Base-by-base conservation (phyloP, 2,113 vertebrate genomes). In the Aramus guarauna region DNA sequence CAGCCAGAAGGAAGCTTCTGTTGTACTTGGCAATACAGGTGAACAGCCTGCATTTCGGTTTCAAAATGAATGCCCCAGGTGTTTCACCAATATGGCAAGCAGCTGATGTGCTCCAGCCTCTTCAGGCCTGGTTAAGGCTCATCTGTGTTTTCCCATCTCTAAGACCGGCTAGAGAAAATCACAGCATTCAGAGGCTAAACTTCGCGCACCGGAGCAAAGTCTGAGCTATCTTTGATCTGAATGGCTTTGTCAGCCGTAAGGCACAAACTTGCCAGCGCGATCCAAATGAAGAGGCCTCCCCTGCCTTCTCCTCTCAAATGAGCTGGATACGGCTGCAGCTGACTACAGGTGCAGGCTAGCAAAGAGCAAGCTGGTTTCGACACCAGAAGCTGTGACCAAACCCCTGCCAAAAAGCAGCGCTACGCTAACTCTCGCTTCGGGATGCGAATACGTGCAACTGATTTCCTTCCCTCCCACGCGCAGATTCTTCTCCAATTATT, bases 21-120 rank as follows among this genome's bases (percentile, higher is more conserved):
- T 97, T 98, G 73, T 91, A 75, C 95, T 98, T 98, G 98, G 97
- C 97, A 98, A 24, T 91, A n/a, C 94, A 98, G 97, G 97, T 97
- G 96, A 98, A 97, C 96, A 98, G 97, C 86, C 97, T 98, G 97
- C 87, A 9, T 92, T 97, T 93, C 94, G 95, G 92, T 96, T 98
- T 96, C 87, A 94, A 77, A 96, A 96, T 87, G 94, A 96, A 73
- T 79, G 93, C 77, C 97, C 97, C 98, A 97, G 98, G 97, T 98
- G 97, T 96, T 96, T 77, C 87, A 88, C 96, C 97, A 98, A 96
- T 98, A 97, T 94, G 97, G 97, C 96, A 94, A 96, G 91, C 90
- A 96, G 96, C 95, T 96, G 96, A 93, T 83, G 88, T 24, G 89
- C 91, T 84, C 82, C 76, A 72, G 77, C 83, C 77, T 96, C 84